Conservation (phyloP, 1,140 invertebrate genomes). For the Zaprionus davidi region DNA sequence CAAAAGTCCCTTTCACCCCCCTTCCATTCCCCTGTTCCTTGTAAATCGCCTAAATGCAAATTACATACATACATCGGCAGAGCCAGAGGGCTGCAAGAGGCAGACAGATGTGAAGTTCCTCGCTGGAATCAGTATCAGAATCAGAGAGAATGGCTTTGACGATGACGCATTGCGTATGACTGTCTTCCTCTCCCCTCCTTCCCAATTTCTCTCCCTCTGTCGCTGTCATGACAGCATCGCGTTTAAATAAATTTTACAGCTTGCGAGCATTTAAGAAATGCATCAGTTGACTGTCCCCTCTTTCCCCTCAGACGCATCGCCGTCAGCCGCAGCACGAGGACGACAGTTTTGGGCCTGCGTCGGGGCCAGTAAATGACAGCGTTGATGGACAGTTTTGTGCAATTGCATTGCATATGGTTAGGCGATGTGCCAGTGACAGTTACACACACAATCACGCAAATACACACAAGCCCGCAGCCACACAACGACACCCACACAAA, state of each 20-base stretch:
- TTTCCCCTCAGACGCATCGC: not conserved
- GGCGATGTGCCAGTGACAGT: constrained; percentile 71
- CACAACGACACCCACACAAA: not conserved
- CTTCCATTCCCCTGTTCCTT: not conserved
- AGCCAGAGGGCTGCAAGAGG: not conserved
- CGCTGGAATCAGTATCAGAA: constrained; percentile 9
- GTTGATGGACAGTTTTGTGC: constrained; percentile 80
- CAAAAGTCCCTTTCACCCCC: constrained; percentile 9
- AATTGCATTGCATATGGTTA: constrained; percentile 80
- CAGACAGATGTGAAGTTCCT: constrained; percentile 4
- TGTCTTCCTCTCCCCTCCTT: not conserved
- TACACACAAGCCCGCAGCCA: not conserved
- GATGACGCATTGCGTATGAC: constrained; percentile 77
- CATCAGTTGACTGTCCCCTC: constrained; percentile 38
- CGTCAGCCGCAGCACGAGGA: constrained; percentile 39
- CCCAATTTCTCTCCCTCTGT: constrained; percentile 10
- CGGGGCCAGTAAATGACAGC: constrained; percentile 75
- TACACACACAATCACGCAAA: constrained; percentile 2
- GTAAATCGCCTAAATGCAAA: constrained; percentile 41
- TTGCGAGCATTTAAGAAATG: constrained; percentile 74
- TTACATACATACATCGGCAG: constrained; percentile 38
- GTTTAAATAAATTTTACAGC: constrained; percentile 75
- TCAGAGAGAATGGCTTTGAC: constrained; percentile 47
- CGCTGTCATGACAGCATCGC: constrained; percentile 70
- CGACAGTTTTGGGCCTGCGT: constrained; percentile 53